A percentile compares a stretch with the other conserved stretches of the same genome.
phyloP scores from a whole-genome alignment of 2,888 invertebrate species.

The Tipula confusa region DNA sequence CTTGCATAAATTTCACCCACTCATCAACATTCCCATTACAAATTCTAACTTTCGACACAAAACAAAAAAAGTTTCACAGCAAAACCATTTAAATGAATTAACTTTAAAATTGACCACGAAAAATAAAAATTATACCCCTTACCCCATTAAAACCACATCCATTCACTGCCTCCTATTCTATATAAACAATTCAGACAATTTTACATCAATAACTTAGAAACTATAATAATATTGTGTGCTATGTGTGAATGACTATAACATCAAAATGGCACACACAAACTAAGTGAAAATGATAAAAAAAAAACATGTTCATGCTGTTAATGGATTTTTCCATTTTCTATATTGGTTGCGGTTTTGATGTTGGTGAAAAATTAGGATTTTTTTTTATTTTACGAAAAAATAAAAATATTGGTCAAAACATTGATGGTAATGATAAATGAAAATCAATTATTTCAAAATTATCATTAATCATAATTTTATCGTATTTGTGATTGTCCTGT shows the following conservation, averaged over 20 bases:
- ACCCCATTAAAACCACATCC: background rate
- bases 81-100: background rate
- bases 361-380: slow-evolving; percentile 25
- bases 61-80: no score
- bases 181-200: background rate
- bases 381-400: background rate
- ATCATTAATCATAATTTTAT: slow-evolving; percentile 8
- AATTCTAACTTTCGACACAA: no score
- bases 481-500: slow-evolving; percentile 3
- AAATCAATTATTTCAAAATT: slow-evolving; percentile 20
- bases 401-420: background rate
- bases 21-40: no score
- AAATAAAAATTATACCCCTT: background rate
- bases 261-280: slow-evolving; percentile 5
- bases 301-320: background rate
- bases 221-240: slow-evolving; percentile 7
- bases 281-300: background rate
- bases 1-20: no score
- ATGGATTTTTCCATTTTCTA: background rate
- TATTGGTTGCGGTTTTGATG: background rate
- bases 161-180: background rate
- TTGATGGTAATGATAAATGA: background rate
- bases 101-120: slow-evolving; percentile 1
- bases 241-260: background rate
- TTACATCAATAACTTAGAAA: slow-evolving; percentile 3